These are phyloP conservation scores for Hiodon tergisus DNA, from an alignment of 2,113 vertebrate genomes.

Conservation along the genomic window DNA sequence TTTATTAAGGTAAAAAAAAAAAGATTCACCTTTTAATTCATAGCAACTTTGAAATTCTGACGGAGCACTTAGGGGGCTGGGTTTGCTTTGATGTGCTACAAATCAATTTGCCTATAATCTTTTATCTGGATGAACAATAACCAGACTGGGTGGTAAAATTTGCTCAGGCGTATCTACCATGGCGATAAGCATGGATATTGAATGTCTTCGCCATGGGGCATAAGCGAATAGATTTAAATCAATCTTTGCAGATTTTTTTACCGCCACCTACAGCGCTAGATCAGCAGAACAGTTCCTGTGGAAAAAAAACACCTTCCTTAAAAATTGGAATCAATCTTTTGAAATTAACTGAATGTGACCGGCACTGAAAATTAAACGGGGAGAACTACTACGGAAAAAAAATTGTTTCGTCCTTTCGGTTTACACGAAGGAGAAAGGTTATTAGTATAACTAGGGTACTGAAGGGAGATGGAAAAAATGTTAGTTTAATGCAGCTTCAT, in stretches of 20 bases:
- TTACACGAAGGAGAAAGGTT: no score
- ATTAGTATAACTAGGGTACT: no score
- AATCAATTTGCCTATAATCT: slow-evolving; percentile 12
- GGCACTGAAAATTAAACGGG: no score
- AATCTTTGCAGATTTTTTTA: neutral
- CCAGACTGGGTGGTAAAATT: neutral
- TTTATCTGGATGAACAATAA: neutral
- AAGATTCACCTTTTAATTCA: neutral
- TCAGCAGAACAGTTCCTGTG: neutral
- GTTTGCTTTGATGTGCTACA: neutral
- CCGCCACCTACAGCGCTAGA: neutral
- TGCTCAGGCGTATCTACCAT: neutral
- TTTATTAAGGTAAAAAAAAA: neutral
- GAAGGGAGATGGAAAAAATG: no score
- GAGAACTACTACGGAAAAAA: no score
- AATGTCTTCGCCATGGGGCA: neutral
- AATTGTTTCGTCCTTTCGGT: no score
- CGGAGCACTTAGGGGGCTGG: neutral
- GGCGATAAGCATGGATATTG: neutral
- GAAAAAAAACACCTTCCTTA: no score
- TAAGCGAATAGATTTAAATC: slow-evolving; percentile 1
- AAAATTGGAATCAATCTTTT: no score
- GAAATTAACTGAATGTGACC: no score
- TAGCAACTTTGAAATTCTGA: neutral
- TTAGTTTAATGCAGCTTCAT: no score